Percentiles rank a stretch among this genome's conserved stretches.
These are phyloP conservation scores for Pseudotriccus pelzelni DNA, from an alignment of 2,797 vertebrate species.

Conservation along the genomic window DNA sequence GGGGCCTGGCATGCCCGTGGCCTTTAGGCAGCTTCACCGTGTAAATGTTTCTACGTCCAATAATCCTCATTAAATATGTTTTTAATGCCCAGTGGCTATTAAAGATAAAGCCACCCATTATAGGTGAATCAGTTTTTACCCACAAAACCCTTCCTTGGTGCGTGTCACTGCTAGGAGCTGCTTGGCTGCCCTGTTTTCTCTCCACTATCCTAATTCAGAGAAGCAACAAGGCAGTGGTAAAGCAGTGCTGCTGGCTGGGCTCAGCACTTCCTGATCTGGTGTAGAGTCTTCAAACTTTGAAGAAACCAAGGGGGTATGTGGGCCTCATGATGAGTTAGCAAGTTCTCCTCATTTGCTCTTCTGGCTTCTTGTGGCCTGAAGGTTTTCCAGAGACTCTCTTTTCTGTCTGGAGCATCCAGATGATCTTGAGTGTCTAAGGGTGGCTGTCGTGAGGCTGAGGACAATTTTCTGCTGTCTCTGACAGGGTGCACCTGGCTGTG, in stretches of 20 bases:
- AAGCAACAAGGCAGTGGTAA: background rate
- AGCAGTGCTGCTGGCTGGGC: background rate
- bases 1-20: background rate
- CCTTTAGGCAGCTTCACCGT: background rate
- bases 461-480: background rate
- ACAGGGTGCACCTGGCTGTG: background rate
- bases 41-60: slow-evolving; percentile 18
- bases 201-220: background rate
- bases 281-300: background rate
- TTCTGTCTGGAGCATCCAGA: background rate
- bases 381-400: background rate
- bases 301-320: background rate
- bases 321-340: background rate
- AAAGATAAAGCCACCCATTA: background rate
- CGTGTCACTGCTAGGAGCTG: background rate
- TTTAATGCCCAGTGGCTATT: slow-evolving; percentile 9
- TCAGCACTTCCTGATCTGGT: background rate
- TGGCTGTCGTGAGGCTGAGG: background rate
- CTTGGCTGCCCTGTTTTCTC: slow-evolving; percentile 16
- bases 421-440: background rate
- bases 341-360: background rate
- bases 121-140: background rate
- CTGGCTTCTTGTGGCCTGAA: background rate
- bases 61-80: slow-evolving; percentile 17
- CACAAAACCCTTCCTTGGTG: background rate